Evolutionary conservation across 2,888 invertebrate genomes (phyloP).

Genomic region (Monopis laevigella): DNA sequence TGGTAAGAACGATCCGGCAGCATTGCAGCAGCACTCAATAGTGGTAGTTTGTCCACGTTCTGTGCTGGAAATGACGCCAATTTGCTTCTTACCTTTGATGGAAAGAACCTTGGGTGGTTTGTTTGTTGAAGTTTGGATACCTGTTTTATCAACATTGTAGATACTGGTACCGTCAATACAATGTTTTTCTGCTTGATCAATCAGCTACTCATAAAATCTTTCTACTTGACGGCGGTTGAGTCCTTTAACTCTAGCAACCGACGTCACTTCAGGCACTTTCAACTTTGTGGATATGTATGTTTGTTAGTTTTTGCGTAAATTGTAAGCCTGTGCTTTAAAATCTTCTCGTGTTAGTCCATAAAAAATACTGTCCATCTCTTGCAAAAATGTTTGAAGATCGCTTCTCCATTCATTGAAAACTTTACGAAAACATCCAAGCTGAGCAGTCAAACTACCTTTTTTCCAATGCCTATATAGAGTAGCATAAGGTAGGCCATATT

Average conservation of each 20-base stretch:
- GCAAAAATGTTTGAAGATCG: conserved; percentile 9
- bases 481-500: conserved; percentile 14
- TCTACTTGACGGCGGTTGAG: not conserved
- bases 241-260: too few relatives aligned
- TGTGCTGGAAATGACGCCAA: too few relatives aligned
- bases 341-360: conserved; percentile 11
- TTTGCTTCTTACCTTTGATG: too few relatives aligned
- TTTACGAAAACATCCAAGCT: conserved; percentile 11
- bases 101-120: too few relatives aligned
- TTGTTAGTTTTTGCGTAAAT: conserved; percentile 10
- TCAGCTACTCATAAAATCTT: conserved; percentile 20
- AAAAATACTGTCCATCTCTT: conserved; percentile 11
- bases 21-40: conserved; percentile 21
- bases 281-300: conserved; percentile 20
- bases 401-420: conserved; percentile 9
- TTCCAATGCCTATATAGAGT: conserved; percentile 14
- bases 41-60: too few relatives aligned
- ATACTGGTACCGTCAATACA: too few relatives aligned
- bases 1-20: conserved; percentile 24
- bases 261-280: conserved; percentile 15
- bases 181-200: conserved; percentile 19
- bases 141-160: too few relatives aligned
- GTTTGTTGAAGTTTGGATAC: too few relatives aligned
- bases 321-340: conserved; percentile 6
- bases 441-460: conserved; percentile 8